Base-by-base conservation (phyloP, 1,140 invertebrate genomes). In the Diprion similis region DNA sequence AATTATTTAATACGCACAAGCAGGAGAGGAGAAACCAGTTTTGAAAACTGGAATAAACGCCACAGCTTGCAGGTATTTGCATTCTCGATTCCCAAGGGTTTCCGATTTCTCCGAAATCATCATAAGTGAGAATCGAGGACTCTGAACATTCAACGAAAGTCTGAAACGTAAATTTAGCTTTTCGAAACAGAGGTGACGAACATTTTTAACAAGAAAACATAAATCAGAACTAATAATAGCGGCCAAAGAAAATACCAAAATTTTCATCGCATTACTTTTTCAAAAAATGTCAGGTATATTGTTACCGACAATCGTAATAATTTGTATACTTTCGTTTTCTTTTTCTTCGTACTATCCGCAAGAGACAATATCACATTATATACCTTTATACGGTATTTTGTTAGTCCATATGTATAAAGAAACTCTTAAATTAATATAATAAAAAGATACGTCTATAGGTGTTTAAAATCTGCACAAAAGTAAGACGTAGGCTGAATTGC, bases 331-430 rank as follows among this genome's bases (percentile, higher is more conserved):
- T 37, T 37, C 24, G 24, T 37, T 37, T 37, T 37, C 24, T 37
- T 37, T 37, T 37, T 37, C 2, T 37, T 37, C 9, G 6, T 9
- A 59, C 51, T 68, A 45, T 17, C 15, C 17, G 59, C 66, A 68
- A 68, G 66, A 68, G 37, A 19, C 66, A 68, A 68, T 68, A 68
- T 68, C 66, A 68, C 66, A 68, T 68, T 15, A n/a, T n/a, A n/a
- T n/a, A 13, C 18, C 18, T 18, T 19, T 7, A 8, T 68, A 64
- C 59, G 24, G 24, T 37, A 37, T 8, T 59, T 59, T 59, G 51
- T 59, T 59, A 15, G 66, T 68, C 18, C 11, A 45, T 17, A 68
- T 11, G 11, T 45, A 45, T 45, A 68, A 15, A 68, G 59, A 68
- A 68, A 45, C 3, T 68, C 17, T 68, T 45, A 59, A 13, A 59